These are phyloP conservation scores for Choreutis nemorana DNA, from an alignment of 2,888 invertebrate genomes.

Conservation along the genomic window DNA sequence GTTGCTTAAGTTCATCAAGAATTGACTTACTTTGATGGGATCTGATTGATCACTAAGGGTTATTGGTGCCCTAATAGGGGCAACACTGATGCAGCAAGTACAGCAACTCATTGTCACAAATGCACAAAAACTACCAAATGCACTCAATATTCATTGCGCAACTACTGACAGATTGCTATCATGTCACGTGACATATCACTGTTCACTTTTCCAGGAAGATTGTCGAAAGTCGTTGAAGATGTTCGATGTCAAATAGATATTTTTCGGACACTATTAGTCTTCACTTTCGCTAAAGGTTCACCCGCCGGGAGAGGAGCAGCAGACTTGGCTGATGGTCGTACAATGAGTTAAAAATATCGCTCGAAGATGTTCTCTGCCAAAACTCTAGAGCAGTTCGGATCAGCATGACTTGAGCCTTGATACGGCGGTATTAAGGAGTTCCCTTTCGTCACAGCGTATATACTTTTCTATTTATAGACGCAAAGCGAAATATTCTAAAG, in stretches of 20 bases:
- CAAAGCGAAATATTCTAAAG: no score
- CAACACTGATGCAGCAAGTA: constrained; percentile 71
- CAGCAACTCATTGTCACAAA: constrained; percentile 67
- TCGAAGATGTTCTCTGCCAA: constrained; percentile 64
- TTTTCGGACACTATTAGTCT: constrained; percentile 20
- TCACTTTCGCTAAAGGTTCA: constrained; percentile 53
- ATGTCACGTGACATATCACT: constrained; percentile 1
- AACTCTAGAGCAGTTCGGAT: constrained; percentile 38
- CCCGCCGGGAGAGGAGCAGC: constrained; percentile 52
- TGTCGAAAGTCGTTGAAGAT: neutral
- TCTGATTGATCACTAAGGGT: constrained; percentile 78
- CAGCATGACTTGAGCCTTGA: constrained; percentile 55
- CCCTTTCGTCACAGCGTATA: constrained; percentile 20
- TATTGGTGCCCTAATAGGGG: constrained; percentile 79
- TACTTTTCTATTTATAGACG: no score
- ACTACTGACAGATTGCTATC: constrained; percentile 21
- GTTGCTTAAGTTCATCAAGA: no score
- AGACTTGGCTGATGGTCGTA: constrained; percentile 50
- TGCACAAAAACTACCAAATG: constrained; percentile 30
- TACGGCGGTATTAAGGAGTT: constrained; percentile 30
- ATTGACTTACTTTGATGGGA: constrained; percentile 73
- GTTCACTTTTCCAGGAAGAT: constrained; percentile 1
- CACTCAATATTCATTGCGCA: constrained; percentile 43
- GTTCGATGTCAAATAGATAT: neutral
- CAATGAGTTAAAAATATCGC: constrained; percentile 66